phyloP scores from a whole-genome alignment of 2,888 invertebrate species.

The Pecten maximus region DNA sequence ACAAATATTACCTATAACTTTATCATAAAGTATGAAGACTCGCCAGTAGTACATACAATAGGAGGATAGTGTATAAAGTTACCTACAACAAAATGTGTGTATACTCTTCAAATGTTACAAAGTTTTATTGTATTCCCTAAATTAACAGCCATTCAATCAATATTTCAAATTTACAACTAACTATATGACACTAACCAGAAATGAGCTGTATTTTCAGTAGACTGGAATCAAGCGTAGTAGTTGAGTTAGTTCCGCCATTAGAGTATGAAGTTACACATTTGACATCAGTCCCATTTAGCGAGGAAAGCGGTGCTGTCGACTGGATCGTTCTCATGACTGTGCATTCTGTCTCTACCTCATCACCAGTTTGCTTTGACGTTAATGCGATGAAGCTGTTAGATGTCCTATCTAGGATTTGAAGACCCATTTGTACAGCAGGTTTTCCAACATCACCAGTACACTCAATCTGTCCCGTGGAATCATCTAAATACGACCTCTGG shows the following conservation, averaged over 20 bases:
- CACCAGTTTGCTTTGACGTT: not conserved
- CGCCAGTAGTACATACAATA: too few relatives aligned
- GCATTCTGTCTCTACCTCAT: not conserved
- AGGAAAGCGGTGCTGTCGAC: not conserved
- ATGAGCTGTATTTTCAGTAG: not conserved
- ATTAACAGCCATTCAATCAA: too few relatives aligned
- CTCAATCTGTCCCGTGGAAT: not conserved
- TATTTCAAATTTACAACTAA: too few relatives aligned
- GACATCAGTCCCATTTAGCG: not conserved
- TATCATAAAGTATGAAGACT: too few relatives aligned
- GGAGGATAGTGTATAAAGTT: too few relatives aligned
- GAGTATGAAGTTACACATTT: constrained; percentile 2
- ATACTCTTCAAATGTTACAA: too few relatives aligned
- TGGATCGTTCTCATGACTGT: not conserved
- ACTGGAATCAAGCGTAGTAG: not conserved
- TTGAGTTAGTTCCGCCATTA: not conserved
- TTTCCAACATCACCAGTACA: not conserved
- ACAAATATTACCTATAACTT: too few relatives aligned
- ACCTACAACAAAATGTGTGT: too few relatives aligned
- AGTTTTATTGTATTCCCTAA: too few relatives aligned
- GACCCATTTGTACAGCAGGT: not conserved
- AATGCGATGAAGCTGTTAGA: not conserved
- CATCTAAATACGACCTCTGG: not conserved
- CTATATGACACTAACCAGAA: not conserved
- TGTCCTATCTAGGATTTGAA: not conserved